phyloP scores from a whole-genome alignment of 2,888 invertebrate genomes.

The Caenorhabditis sp. region DNA sequence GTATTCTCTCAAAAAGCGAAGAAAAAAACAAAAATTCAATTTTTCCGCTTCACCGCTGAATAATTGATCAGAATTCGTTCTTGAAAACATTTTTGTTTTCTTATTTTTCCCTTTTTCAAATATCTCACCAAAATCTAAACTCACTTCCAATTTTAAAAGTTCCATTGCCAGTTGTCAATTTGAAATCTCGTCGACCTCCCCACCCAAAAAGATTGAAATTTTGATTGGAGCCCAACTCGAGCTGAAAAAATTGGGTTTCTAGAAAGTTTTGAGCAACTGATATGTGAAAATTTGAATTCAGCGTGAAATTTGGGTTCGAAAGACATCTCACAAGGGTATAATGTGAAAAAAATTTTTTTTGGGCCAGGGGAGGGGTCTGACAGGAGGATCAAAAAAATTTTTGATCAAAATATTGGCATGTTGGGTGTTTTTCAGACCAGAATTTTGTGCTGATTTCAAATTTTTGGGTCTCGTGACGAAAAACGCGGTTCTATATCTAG shows the following conservation, averaged over 20 bases:
- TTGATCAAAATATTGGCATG: not conserved
- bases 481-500: too few species aligned
- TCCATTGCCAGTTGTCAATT: slow-evolving; percentile 45
- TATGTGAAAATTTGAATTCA: not conserved
- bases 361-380: not conserved
- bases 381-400: not conserved
- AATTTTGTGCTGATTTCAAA: not conserved
- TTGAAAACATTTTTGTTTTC: not conserved
- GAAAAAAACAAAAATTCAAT: not conserved
- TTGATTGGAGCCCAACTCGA: slow-evolving; percentile 16
- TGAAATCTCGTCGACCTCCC: slow-evolving; percentile 42
- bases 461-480: not conserved
- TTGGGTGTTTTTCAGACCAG: not conserved
- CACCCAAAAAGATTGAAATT: slow-evolving; percentile 49
- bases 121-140: slow-evolving; percentile 9
- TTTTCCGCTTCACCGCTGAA: not conserved
- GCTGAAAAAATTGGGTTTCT: not conserved
- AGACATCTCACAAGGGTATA: not conserved
- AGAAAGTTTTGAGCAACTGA: not conserved
- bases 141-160: slow-evolving; percentile 47
- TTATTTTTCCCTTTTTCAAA: not conserved
- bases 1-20: too few species aligned
- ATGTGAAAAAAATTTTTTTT: not conserved
- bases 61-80: not conserved
- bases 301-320: not conserved